A percentile compares a stretch with the other conserved stretches of the same genome.
Evolutionary conservation across 2,888 invertebrate species (phyloP).

Genomic region (Cataglyphis cursor): DNA sequence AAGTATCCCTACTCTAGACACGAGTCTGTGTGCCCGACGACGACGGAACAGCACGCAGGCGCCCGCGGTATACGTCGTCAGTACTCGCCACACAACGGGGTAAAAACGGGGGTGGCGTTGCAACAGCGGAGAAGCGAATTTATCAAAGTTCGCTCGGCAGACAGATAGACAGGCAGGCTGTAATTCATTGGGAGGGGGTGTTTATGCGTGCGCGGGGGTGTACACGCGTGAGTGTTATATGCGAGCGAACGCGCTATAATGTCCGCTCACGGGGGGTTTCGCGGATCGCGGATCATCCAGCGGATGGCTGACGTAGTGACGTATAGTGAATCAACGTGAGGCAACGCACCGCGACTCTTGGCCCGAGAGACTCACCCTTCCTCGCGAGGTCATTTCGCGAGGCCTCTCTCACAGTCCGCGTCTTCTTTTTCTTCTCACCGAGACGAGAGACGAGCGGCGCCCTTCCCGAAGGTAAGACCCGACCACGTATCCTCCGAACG

Average conservation of each 20-base stretch:
- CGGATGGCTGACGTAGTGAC: conserved; percentile 66
- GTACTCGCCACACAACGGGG: conserved; percentile 59
- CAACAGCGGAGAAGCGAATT: conserved; percentile 20
- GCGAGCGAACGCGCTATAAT: conserved; percentile 80
- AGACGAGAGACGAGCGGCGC: neutral
- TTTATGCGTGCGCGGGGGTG: conserved; percentile 54
- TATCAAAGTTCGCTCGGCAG: conserved; percentile 29
- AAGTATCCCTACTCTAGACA: conserved; percentile 29
- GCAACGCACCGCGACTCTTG: neutral
- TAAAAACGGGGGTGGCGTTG: conserved; percentile 58
- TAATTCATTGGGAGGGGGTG: conserved; percentile 47
- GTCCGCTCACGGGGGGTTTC: conserved; percentile 73
- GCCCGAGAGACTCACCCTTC: neutral
- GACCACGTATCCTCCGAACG: conserved; percentile 24
- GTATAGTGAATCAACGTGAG: neutral
- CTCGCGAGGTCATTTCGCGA: neutral
- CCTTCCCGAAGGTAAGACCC: conserved; percentile 58
- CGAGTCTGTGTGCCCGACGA: conserved; percentile 12
- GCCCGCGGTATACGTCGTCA: conserved; percentile 59
- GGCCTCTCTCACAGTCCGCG: neutral
- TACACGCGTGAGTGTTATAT: conserved; percentile 64
- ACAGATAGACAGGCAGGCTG: conserved; percentile 48
- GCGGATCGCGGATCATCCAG: conserved; percentile 65
- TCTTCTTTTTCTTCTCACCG: too few relatives aligned
- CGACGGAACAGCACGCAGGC: conserved; percentile 68